A percentile compares a stretch with the other conserved stretches of the same genome.
These are phyloP conservation scores for Ips nitidus DNA, from an alignment of 1,140 invertebrate species.

Conservation along the genomic window DNA sequence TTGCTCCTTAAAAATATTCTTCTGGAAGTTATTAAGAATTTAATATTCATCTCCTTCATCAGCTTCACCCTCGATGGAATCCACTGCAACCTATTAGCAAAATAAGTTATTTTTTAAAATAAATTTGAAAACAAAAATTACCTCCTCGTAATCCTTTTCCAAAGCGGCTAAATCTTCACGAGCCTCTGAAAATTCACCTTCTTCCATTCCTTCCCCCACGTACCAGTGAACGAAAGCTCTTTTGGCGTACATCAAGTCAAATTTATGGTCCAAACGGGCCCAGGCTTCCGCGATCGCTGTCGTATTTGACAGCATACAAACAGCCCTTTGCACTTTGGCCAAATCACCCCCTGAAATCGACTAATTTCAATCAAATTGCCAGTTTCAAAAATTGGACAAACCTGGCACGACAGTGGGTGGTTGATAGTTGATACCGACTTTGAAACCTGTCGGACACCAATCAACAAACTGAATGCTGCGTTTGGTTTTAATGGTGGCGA, in stretches of 20 bases:
- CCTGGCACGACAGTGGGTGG: slow-evolving; percentile 79
- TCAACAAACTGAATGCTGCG: slow-evolving; percentile 80
- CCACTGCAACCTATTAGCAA: slow-evolving; percentile 57
- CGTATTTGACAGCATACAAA: slow-evolving; percentile 86
- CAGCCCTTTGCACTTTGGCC: slow-evolving; percentile 81
- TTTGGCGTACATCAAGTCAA: slow-evolving; percentile 82
- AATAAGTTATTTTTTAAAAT: slow-evolving; percentile 1
- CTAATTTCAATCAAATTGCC: background rate
- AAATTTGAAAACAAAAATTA: background rate
- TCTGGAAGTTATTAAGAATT: slow-evolving; percentile 34
- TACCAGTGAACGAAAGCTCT: slow-evolving; percentile 86
- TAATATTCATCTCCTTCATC: slow-evolving; percentile 73
- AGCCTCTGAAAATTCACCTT: slow-evolving; percentile 83
- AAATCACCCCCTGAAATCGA: slow-evolving; percentile 62
- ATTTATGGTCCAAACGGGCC: slow-evolving; percentile 79
- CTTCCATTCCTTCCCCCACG: slow-evolving; percentile 84
- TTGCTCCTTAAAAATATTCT: background rate
- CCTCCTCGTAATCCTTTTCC: slow-evolving; percentile 82
- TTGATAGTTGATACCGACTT: slow-evolving; percentile 76
- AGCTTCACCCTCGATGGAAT: slow-evolving; percentile 71
- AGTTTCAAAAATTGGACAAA: background rate
- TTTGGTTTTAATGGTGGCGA: slow-evolving; percentile 88
- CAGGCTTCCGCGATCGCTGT: slow-evolving; percentile 87
- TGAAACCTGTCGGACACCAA: slow-evolving; percentile 82
- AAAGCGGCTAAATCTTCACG: slow-evolving; percentile 82